Evolutionary conservation across 2,113 vertebrate genomes (phyloP), one percentile per base, ranked within the genome.

Genomic region (Myotis davidii): DNA sequence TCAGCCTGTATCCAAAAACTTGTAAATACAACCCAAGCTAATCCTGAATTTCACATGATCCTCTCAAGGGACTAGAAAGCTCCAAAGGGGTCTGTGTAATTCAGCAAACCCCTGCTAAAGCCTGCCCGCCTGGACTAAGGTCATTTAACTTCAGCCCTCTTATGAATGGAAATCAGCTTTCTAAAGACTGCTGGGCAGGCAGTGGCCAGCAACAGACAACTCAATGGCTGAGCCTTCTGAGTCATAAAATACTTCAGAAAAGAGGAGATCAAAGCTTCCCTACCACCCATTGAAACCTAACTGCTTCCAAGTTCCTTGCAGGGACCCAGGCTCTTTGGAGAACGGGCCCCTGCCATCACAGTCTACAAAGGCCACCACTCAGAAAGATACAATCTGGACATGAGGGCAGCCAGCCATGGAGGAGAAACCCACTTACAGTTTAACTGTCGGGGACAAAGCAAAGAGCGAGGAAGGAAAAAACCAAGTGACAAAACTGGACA

Each of bases 341-440:
- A 99, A 98, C 98, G 98, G 98, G 98, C 98, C 99, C 98, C 98
- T 97, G 98, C 98, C 97, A 98, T 98, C 98, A 98, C 97, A 98
- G 98, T 99, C 98, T 98, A 96, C 98, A 98, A 98, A 99, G 98
- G 98, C 98, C 98, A 98, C 98, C 97, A 92, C 98, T 98, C 98
- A 99, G 98, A 99, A 99, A 99, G 98, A 98, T 97, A 99, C 98
- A 99, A 99, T 98, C 97, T 84, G 94, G 98, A 99, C 98, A 98
- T 99, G 98, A 99, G 99, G 98, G 98, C 98, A 99, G 98, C 98
- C 98, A 98, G 98, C 98, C 98, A 98, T 98, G 98, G 96, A 98
- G 98, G 98, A 98, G 98, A 99, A 99, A 98, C 91, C 98, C 98
- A 98, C 98, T 98, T 98, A 98, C 48, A 70, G 98, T 98, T 99